Evolutionary conservation across 2,888 invertebrate genomes (phyloP), one percentile per base, ranked within the genome.

Genomic region (Lasioglossum calceatum): DNA sequence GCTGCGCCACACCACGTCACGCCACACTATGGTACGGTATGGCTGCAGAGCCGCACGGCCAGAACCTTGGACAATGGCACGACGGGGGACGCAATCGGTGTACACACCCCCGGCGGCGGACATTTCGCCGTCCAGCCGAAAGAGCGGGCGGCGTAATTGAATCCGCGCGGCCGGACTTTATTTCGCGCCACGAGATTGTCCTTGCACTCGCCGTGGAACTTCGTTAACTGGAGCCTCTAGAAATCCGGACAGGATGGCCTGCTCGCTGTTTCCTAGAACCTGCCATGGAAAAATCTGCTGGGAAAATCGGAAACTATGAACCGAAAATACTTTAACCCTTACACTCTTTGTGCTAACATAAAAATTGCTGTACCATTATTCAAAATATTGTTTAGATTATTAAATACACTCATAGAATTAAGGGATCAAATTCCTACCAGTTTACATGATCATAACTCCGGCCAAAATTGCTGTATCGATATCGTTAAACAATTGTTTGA

Each of bases 161-260:
- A 86, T 87, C 82, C 42, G 36, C 78, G 79, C 79, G 27, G 47
- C 70, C 77, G 44, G 58, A 82, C 82, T 82, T 86, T 82, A 82
- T 82, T 77, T 75, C 83, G 70, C 86, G 75, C 83, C 77, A 27
- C 67, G 76, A 67, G 76, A 86, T 79, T 82, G 72, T 87, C 86
- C 58, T 79, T 70, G 39, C 74, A 10, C 77, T 39, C 44, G 47
- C 23, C 67, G 44, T 23, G 75, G 61, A 76, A 82, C 78, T 82
- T 85, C 75, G 82, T 82, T 79, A 82, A 79, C 75, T 47, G 27
- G 77, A 77, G 36, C 50, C 54, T 70, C 70, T 70, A 70, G 70
- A 70, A 32, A 67, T 23, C 39, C 23, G 3, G n/a, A 0, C 70
- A 10, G 39, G 70, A 42, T 42, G 23, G 70, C n/a, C 39, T 1